phyloP scores from a whole-genome alignment of 1,140 invertebrate genomes.

The Zaprionus inermis region DNA sequence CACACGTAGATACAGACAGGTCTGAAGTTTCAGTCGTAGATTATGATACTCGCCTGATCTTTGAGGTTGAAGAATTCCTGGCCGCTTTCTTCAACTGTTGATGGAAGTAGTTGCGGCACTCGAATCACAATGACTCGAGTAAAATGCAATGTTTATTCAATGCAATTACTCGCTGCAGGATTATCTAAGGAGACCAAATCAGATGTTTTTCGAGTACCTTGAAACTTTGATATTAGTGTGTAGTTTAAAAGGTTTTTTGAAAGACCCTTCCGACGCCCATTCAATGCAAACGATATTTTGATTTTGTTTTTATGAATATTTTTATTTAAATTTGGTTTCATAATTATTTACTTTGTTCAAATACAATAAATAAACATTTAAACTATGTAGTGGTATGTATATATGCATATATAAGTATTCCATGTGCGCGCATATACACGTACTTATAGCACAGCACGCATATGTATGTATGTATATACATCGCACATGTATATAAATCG shows the following conservation, averaged over 20 bases:
- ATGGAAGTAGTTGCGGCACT: no score
- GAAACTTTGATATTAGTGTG: no score
- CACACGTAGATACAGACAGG: conserved; percentile 13
- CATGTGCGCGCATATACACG: conserved; percentile 23
- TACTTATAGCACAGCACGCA: conserved; percentile 8
- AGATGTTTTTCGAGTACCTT: no score
- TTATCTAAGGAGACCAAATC: no score
- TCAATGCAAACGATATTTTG: conserved; percentile 23
- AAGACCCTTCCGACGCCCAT: no score
- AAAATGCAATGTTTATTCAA: no score
- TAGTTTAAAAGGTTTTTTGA: no score
- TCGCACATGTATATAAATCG: conserved; percentile 44
- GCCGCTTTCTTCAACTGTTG: background rate
- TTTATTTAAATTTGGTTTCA: conserved; percentile 77
- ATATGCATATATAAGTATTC: conserved; percentile 61
- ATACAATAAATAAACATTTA: conserved; percentile 82
- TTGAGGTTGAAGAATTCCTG: conserved; percentile 4
- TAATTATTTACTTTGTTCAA: conserved; percentile 64
- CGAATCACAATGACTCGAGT: no score
- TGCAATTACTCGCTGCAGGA: no score
- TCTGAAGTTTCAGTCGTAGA: conserved; percentile 10
- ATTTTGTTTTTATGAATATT: conserved; percentile 52
- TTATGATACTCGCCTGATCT: conserved; percentile 2
- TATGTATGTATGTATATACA: conserved; percentile 21
- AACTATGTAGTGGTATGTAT: conserved; percentile 79